Base-by-base conservation (phyloP, 2,888 invertebrate genomes). In the Nephrocerus scutellatus region DNA sequence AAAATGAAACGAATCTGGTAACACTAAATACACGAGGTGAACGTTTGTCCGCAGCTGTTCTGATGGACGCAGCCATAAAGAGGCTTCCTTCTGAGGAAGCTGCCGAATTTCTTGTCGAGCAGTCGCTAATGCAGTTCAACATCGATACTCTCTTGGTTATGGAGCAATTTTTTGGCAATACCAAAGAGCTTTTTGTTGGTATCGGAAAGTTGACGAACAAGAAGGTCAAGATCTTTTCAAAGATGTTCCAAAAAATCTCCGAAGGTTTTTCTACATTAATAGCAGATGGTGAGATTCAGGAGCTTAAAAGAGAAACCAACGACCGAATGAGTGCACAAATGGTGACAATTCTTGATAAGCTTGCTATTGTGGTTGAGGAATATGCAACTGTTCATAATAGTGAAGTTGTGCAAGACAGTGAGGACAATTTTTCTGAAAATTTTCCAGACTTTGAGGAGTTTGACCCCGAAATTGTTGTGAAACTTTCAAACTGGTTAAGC, bases 391-490 rank as follows among this genome's bases (percentile, higher is more conserved):
- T 46, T 2, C 49, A 52, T 10, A 20, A 28, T 14, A 24, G 40
- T 3, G 22, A 36, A 2, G 3, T 23, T 1, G 19, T 23, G 23
- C 44, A 30, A 5, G 36, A 32, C 10, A 25, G 35, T 0, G 19
- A 35, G 3, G 34, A 51, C 30, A 50, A 43, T 3, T 37, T 53
- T 6, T 16, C n/a, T 1, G 54, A 56, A 36, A 24, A 35, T 6
- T 49, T 54, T 21, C n/a, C 43, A 1, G 49, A 50, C n/a, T 42
- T 52, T n/a, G 31, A 39, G 0, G 47, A 51, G 18, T 41, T 55
- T 19, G 44, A 51, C 28, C 23, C 45, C 6, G 19, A 35, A 5
- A 37, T 44, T 2, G 41, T 51, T 15, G 25, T 44, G 10, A 44
- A 44, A 6, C 35, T 52, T 9, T 36, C 46, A 1, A 47, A 50